Percentiles rank a stretch among this genome's conserved stretches.
Conservation (phyloP, 2,113 vertebrate species). For the Bolborhynchus lineola region DNA sequence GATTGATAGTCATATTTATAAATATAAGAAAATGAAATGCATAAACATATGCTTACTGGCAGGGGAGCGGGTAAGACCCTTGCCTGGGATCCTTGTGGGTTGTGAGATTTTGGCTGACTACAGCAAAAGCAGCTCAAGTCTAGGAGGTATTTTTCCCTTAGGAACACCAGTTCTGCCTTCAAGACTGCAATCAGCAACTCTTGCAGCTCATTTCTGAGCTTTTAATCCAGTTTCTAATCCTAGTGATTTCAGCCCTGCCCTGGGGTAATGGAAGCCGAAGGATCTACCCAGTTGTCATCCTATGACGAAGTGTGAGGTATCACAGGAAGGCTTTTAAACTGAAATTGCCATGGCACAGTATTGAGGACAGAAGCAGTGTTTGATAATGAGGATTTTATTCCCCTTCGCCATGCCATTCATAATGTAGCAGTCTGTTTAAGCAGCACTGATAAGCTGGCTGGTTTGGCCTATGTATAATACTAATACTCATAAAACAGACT, state of each 20-base stretch:
- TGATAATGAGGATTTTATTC: slow-evolving; percentile 45
- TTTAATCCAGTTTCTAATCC: slow-evolving; percentile 49
- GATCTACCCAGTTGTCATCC: neutral
- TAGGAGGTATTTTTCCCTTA: neutral
- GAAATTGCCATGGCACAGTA: neutral
- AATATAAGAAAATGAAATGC: neutral
- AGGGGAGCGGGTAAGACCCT: neutral
- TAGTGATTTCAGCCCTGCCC: neutral
- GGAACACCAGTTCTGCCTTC: neutral
- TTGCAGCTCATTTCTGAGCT: slow-evolving; percentile 16
- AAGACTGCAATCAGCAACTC: neutral
- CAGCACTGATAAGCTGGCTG: slow-evolving; percentile 26
- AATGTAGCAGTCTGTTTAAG: neutral
- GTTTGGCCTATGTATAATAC: neutral
- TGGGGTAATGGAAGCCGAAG: neutral
- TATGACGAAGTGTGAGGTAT: neutral
- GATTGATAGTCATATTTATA: neutral
- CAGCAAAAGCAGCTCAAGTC: neutral
- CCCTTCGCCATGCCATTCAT: neutral
- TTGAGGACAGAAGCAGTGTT: neutral
- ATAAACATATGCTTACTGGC: neutral
- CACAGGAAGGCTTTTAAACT: neutral
- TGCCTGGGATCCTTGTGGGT: neutral
- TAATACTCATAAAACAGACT: slow-evolving; percentile 11
- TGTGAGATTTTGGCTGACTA: neutral